Conservation (phyloP, 1,140 invertebrate species). For the Drosophila rhopaloa region DNA sequence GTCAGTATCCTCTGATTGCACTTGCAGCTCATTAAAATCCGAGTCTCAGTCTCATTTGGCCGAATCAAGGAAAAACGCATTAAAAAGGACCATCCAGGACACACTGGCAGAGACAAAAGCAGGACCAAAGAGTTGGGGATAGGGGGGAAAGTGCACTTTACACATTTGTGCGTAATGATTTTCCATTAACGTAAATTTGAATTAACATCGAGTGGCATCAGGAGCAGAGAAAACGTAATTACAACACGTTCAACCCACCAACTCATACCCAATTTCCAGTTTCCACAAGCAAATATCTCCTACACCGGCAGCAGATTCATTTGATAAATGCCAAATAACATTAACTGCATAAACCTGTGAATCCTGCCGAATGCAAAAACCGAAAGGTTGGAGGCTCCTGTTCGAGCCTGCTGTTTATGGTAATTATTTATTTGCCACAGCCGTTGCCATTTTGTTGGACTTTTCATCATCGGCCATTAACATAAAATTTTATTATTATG, state of each 20-base stretch:
- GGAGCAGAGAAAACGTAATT: slow-evolving; percentile 65
- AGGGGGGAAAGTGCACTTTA: slow-evolving; percentile 73
- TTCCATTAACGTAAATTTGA: slow-evolving; percentile 84
- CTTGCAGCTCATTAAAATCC: slow-evolving; percentile 73
- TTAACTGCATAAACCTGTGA: slow-evolving; percentile 59
- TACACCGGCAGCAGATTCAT: slow-evolving; percentile 34
- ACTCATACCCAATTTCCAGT: not conserved
- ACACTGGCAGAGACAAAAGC: slow-evolving; percentile 9
- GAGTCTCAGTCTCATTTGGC: slow-evolving; percentile 51
- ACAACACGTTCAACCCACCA: slow-evolving; percentile 56
- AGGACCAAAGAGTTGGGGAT: slow-evolving; percentile 14
- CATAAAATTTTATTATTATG: slow-evolving; percentile 83
- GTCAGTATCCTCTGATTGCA: slow-evolving; percentile 41
- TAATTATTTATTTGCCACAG: slow-evolving; percentile 83
- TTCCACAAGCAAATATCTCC: slow-evolving; percentile 16
- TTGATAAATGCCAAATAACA: slow-evolving; percentile 76
- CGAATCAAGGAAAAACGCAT: slow-evolving; percentile 64
- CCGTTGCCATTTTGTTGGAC: slow-evolving; percentile 63
- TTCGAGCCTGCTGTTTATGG: slow-evolving; percentile 72
- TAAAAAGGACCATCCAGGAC: slow-evolving; percentile 62
- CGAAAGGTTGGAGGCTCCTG: slow-evolving; percentile 28
- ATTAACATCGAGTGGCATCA: slow-evolving; percentile 64
- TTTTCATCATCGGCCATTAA: slow-evolving; percentile 77
- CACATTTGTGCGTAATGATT: slow-evolving; percentile 83
- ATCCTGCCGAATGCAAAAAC: slow-evolving; percentile 37